Evolutionary conservation across 2,113 vertebrate genomes (phyloP).

Genomic region (Galbula dea): DNA sequence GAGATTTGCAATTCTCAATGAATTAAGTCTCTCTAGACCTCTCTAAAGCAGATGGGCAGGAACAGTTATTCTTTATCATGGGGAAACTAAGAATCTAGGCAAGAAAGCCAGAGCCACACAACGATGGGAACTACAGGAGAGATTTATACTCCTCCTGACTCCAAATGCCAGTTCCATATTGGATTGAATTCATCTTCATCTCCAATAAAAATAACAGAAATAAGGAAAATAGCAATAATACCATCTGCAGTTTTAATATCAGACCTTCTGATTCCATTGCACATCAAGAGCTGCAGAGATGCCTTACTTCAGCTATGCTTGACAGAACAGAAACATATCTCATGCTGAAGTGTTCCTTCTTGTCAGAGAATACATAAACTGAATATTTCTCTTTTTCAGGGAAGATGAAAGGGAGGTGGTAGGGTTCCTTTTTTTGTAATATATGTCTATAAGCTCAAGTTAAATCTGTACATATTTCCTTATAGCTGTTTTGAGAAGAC

Average conservation of each 20-base stretch:
- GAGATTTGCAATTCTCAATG: neutral
- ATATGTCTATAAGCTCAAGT: neutral
- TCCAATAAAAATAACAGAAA: neutral
- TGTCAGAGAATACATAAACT: neutral
- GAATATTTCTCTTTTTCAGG: neutral
- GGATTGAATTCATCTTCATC: neutral
- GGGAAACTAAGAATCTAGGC: neutral
- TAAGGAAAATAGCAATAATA: neutral
- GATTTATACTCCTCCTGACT: neutral
- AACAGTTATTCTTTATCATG: neutral
- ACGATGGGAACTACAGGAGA: neutral
- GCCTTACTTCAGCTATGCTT: neutral
- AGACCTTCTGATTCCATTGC: neutral
- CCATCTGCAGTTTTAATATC: neutral
- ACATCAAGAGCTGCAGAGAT: neutral
- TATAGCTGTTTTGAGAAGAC: slow-evolving; percentile 9
- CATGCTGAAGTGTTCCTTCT: neutral
- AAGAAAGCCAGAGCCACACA: neutral
- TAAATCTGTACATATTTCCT: neutral
- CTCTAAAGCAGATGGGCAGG: neutral
- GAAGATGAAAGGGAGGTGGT: neutral
- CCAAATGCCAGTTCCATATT: neutral
- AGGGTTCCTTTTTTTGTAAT: neutral
- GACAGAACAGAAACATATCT: neutral
- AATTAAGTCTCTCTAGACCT: neutral